Percentiles rank a stretch among this genome's conserved stretches.
These are phyloP conservation scores for Zoanthus sansibaricus DNA, from an alignment of 92 coral and sea anemone species.

Conservation along the genomic window DNA sequence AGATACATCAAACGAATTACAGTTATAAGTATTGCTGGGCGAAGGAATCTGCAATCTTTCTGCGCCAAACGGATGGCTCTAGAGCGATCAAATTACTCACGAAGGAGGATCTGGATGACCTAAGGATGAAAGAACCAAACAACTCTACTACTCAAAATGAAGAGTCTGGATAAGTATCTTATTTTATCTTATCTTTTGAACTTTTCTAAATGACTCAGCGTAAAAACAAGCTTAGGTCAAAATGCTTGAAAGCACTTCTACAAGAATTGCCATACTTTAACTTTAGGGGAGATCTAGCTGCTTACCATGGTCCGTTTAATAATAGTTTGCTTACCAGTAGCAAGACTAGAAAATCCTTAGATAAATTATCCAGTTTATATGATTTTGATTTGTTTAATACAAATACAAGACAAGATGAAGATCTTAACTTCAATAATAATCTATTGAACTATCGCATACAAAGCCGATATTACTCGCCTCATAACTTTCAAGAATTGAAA, in stretches of 20 bases:
- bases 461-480: background rate
- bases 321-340: background rate
- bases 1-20: conserved; percentile 13
- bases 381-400: conserved; percentile 5
- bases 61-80: conserved; percentile 26
- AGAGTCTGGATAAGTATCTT: too few species aligned
- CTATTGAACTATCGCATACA: background rate
- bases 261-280: conserved; percentile 12
- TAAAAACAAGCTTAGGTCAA: background rate
- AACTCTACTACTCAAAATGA: too few species aligned
- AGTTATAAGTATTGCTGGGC: conserved; percentile 41
- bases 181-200: too few species aligned
- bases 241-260: background rate
- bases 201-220: background rate
- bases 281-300: background rate
- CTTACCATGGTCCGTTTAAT: conserved; percentile 8
- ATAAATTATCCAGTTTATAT: conserved; percentile 1
- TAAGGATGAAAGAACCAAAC: too few species aligned
- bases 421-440: background rate
- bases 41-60: conserved; percentile 38
- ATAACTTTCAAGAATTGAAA: conserved; percentile 1
- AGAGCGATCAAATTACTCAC: background rate
- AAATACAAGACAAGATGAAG: background rate
- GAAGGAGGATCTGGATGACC: background rate
- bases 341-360: background rate